Conservation (phyloP, 1,140 invertebrate genomes). For the Anoplophora glabripennis region DNA sequence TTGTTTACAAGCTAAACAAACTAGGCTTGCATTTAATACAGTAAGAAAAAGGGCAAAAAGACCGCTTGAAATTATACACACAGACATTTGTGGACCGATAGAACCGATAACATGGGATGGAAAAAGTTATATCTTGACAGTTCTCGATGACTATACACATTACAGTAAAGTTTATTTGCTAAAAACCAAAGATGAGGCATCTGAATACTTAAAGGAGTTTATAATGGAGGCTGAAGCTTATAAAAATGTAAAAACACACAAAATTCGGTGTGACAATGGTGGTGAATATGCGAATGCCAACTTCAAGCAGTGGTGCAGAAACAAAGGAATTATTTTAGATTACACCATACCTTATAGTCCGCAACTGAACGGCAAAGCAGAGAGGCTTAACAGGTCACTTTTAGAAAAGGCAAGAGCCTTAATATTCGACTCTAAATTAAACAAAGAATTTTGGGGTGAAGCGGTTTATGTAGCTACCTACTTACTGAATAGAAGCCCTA, state of each 20-base stretch:
- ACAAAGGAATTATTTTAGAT: constrained; percentile 24
- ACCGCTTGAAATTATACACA: constrained; percentile 39
- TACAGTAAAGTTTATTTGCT: constrained; percentile 41
- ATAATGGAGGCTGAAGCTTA: constrained; percentile 5
- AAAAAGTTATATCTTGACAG: constrained; percentile 44
- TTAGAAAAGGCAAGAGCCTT: constrained; percentile 41
- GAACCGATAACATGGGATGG: constrained; percentile 33
- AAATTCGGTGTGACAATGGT: constrained; percentile 19
- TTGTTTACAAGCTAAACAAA: constrained; percentile 32
- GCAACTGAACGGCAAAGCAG: constrained; percentile 46
- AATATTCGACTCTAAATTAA: constrained; percentile 31
- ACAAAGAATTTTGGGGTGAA: constrained; percentile 41
- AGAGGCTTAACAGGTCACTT: constrained; percentile 46
- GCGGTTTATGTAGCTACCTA: constrained; percentile 32
- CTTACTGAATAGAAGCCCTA: constrained; percentile 34
- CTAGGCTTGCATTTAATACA: constrained; percentile 31
- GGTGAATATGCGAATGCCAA: constrained; percentile 29
- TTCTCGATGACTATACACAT: constrained; percentile 47
- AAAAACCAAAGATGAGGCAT: constrained; percentile 28
- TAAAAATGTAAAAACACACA: neutral
- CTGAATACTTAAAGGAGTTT: constrained; percentile 10
- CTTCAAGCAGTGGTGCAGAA: constrained; percentile 28
- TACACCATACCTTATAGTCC: constrained; percentile 39
- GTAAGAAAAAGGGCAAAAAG: constrained; percentile 26
- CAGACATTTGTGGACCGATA: constrained; percentile 47